A percentile compares a stretch with the other conserved stretches of the same genome.
Conservation (phyloP, 2,888 invertebrate species). For the Pterobdella sp. region DNA sequence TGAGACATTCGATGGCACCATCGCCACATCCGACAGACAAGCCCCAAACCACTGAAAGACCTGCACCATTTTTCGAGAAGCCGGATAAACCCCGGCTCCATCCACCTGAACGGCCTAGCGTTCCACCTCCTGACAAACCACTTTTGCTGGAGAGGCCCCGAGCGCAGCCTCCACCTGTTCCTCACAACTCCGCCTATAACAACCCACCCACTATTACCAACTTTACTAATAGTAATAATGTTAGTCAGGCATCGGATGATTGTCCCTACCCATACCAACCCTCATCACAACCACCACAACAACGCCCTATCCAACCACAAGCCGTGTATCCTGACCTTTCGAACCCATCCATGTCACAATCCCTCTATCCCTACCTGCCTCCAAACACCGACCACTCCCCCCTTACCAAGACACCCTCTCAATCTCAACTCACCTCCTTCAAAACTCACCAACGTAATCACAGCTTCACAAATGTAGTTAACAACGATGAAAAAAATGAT, state of each 20-base stretch:
- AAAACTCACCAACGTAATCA: not conserved
- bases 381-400: not conserved
- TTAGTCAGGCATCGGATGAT: not conserved
- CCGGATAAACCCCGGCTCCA: not conserved
- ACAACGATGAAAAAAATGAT: not conserved
- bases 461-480: not conserved
- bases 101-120: not conserved
- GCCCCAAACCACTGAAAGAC: too few species aligned
- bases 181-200: too few species aligned
- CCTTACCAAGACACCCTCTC: not conserved
- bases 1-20: not conserved
- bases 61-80: too few species aligned
- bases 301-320: not conserved
- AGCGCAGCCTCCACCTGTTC: not conserved
- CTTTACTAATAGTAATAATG: too few species aligned
- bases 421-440: not conserved
- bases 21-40: not conserved
- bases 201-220: not conserved
- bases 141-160: not conserved
- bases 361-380: not conserved
- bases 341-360: not conserved
- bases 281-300: not conserved
- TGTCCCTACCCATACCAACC: not conserved
- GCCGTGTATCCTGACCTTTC: not conserved
- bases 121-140: constrained; percentile 6